Evolutionary conservation across 2,888 invertebrate genomes (phyloP).

Genomic region (Eupithecia insigniata): DNA sequence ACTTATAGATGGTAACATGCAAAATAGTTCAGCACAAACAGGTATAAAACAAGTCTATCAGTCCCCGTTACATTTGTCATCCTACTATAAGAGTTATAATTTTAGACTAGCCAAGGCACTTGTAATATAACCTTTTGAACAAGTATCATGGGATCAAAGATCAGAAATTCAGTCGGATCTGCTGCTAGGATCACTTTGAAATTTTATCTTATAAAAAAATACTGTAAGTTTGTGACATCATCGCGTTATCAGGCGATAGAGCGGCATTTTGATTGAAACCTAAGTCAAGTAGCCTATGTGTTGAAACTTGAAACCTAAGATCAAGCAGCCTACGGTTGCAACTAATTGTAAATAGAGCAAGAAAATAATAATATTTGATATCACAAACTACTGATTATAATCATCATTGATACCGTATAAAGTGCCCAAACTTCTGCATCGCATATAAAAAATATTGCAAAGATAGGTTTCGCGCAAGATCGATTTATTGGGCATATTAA

Average conservation of each 20-base stretch:
- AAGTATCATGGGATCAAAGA: too few relatives aligned
- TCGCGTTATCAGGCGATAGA: background rate
- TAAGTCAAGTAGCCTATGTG: too few relatives aligned
- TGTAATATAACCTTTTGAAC: background rate
- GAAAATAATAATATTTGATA: too few relatives aligned
- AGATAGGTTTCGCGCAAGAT: background rate
- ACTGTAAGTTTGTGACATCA: too few relatives aligned
- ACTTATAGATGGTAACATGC: background rate
- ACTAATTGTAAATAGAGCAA: background rate
- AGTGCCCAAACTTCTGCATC: background rate
- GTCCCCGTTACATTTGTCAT: background rate
- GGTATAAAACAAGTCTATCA: background rate
- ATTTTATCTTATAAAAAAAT: too few relatives aligned
- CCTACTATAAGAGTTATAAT: background rate
- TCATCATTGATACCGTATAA: background rate
- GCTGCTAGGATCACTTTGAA: too few relatives aligned
- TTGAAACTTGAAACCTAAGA: too few relatives aligned
- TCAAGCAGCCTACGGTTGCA: too few relatives aligned
- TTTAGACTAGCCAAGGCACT: background rate
- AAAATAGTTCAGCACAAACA: background rate
- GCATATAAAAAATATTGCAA: background rate
- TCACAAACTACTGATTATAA: background rate
- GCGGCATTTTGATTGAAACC: too few relatives aligned
- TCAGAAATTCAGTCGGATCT: too few relatives aligned
- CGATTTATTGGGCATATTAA: background rate